phyloP scores from a whole-genome alignment of 2,888 invertebrate genomes.

The Lissocephala sabroskyi region DNA sequence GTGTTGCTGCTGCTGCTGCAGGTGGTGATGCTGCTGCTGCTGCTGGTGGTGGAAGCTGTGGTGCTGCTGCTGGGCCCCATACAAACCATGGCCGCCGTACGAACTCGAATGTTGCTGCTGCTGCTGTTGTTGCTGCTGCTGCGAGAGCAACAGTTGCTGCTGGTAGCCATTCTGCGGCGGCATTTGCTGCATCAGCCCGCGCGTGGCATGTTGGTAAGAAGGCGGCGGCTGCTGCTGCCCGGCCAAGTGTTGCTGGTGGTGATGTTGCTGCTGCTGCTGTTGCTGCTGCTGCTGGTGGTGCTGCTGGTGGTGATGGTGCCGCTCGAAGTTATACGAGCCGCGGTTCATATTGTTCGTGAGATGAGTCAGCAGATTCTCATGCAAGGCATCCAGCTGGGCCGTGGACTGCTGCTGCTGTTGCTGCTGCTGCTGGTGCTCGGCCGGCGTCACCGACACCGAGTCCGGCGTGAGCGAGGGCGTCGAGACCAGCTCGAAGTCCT shows the following conservation, averaged over 20 bases:
- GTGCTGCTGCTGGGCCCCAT: conserved; percentile 30
- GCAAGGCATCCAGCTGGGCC: conserved; percentile 78
- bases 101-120: conserved; percentile 72
- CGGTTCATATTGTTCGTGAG: conserved; percentile 73
- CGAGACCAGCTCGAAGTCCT: conserved; percentile 81
- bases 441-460: conserved; percentile 73
- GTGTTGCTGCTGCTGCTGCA: conserved; percentile 38
- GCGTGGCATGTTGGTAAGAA: conserved; percentile 66
- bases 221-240: conserved; percentile 58
- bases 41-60: conserved; percentile 29
- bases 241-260: conserved; percentile 76
- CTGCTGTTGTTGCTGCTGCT: conserved; percentile 71
- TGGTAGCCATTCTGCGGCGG: conserved; percentile 28
- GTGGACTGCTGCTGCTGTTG: conserved; percentile 8
- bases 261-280: conserved; percentile 78
- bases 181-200: conserved; percentile 61
- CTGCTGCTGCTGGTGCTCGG: conserved; percentile 73
- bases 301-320: conserved; percentile 50
- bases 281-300: conserved; percentile 72
- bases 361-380: conserved; percentile 80
- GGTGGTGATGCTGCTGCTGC: conserved; percentile 28
- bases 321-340: conserved; percentile 63
- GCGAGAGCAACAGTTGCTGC: conserved; percentile 72
- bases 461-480: conserved; percentile 82
- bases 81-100: conserved; percentile 37